These are phyloP conservation scores for Alitta virens DNA, from an alignment of 2,888 invertebrate genomes.

Conservation along the genomic window DNA sequence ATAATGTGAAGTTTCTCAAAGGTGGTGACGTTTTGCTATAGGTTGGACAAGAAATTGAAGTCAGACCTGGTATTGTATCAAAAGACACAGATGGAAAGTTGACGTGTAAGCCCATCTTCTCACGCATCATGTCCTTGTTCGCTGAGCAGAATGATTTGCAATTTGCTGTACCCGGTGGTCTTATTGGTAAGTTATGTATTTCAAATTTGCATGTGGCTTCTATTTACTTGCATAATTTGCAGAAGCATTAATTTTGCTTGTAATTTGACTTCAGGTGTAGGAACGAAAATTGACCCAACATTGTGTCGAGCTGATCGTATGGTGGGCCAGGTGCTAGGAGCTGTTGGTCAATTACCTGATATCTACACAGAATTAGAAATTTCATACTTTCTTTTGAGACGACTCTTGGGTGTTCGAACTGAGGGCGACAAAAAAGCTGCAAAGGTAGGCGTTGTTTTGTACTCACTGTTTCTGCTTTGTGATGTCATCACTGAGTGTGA, in stretches of 20 bases:
- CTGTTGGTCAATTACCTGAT: conserved; percentile 92
- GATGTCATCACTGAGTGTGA: neutral
- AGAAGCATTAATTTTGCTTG: neutral
- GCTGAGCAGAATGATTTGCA: conserved; percentile 97
- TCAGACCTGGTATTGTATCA: conserved; percentile 93
- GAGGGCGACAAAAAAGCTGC: conserved; percentile 99
- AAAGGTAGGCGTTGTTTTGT: conserved; percentile 65
- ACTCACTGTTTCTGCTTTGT: neutral
- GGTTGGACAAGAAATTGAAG: conserved; percentile 99
- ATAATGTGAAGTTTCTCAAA: too few relatives aligned
- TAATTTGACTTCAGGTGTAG: conserved; percentile 69
- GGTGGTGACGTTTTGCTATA: too few relatives aligned
- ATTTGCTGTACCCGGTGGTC: conserved; percentile 98
- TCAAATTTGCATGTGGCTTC: too few relatives aligned
- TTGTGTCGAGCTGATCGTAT: conserved; percentile 96
- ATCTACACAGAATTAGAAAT: conserved; percentile 98
- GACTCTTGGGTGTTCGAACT: conserved; percentile 93
- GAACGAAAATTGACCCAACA: conserved; percentile 98
- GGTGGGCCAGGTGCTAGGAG: conserved; percentile 95
- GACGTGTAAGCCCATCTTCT: conserved; percentile 94
- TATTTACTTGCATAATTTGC: neutral
- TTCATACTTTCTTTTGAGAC: conserved; percentile 92
- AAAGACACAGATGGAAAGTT: conserved; percentile 94
- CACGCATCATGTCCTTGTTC: conserved; percentile 92
- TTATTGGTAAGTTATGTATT: conserved; percentile 71